Evolutionary conservation across 1,140 invertebrate species (phyloP), one percentile per base, ranked within the genome.

Genomic region (Pachyrhynchus sulphureomaculatus): DNA sequence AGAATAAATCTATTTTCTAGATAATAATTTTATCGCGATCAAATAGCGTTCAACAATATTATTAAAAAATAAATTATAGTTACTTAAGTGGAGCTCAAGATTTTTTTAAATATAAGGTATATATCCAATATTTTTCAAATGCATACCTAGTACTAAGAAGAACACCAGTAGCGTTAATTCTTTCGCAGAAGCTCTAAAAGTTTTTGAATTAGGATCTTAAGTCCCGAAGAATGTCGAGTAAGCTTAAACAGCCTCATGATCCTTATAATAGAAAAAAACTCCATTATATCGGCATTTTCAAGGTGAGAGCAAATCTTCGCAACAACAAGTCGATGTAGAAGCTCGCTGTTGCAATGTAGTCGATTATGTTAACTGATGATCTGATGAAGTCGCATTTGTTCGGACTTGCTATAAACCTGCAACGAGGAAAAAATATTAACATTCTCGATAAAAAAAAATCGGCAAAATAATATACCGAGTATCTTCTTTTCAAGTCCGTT

Each of bases 181-280:
- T 81, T 98, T 98, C 9, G 96, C 96, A 36, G 93, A 97, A 44
- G 97, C 97, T 66, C 96, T 90, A 81, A 99, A 99, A 51, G 91
- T 93, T n/a, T n/a, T 75, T 93, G 97, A 70, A 99, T 98, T 39
- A 99, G 85, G 71, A 99, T 99, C 79, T 99, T 99, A 48, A 99
- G 82, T 36, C 97, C 97, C 39, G 93, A 94, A 67, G 94, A 96
- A 74, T 97, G 95, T 41, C 95, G 85, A 12, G 97, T 99, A 65
- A 99, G 80, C 76, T 99, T 99, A 82, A 99, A 99, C 62, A 99
- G 84, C 73, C 93, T 85, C 91, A 99, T 96, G 62, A 99, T 98
- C 58, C 97, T 87, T 70, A 99, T 98, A 68, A 99, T 99, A 66
- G 88, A 97, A 81, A 99, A 96, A 83, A 99, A 99, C 79, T 99